A percentile compares a stretch with the other conserved stretches of the same genome.
These are phyloP conservation scores for Drosophila pachea DNA, from an alignment of 1,140 invertebrate genomes.

Conservation along the genomic window DNA sequence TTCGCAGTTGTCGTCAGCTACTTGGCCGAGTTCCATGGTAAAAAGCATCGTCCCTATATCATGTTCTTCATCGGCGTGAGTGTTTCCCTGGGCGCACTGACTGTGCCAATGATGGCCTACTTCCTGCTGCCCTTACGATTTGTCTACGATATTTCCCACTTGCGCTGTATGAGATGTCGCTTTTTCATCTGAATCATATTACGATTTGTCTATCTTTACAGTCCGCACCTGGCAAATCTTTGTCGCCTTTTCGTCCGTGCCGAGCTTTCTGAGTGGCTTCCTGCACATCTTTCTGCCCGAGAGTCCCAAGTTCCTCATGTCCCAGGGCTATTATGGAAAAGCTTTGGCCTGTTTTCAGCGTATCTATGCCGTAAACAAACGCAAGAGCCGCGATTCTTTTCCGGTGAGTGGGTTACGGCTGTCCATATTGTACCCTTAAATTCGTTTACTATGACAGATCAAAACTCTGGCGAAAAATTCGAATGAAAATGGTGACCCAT, in stretches of 20 bases:
- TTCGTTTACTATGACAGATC: constrained; percentile 27
- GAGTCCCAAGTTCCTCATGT: constrained; percentile 90
- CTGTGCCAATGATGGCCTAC: constrained; percentile 81
- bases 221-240: constrained; percentile 89
- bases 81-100: constrained; percentile 80
- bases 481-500: neutral
- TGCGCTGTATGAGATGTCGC: too few relatives aligned
- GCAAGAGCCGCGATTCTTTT: constrained; percentile 81
- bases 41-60: constrained; percentile 82
- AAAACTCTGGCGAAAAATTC: constrained; percentile 28
- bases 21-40: constrained; percentile 84
- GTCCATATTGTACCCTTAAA: neutral
- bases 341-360: constrained; percentile 77
- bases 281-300: constrained; percentile 86
- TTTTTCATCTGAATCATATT: too few relatives aligned
- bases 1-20: constrained; percentile 85
- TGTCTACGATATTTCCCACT: neutral
- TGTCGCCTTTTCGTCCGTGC: constrained; percentile 82
- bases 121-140: constrained; percentile 78
- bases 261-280: constrained; percentile 83
- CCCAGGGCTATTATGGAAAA: constrained; percentile 83
- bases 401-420: constrained; percentile 80
- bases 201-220: constrained; percentile 48
- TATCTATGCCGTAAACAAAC: constrained; percentile 81
- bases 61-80: constrained; percentile 82